Evolutionary conservation across 2,888 invertebrate genomes (phyloP), one percentile per base, ranked within the genome.

Genomic region (Plemyria rubiginata): DNA sequence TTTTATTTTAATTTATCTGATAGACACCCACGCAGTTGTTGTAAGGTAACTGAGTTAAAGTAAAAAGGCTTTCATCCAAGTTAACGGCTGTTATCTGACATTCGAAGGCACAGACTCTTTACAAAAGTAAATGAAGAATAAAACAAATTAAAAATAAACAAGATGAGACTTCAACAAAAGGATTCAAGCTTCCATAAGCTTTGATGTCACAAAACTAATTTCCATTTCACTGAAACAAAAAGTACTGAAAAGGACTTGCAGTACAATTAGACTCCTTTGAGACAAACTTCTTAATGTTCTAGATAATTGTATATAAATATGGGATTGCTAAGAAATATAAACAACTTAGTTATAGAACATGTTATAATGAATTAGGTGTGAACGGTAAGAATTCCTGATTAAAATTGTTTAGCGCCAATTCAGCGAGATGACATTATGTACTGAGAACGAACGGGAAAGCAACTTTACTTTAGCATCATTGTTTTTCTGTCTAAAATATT

Each of bases 201-300:
- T 63, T 59, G 63, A 59, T 63, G 55, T 64, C 63, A 48, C 54
- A 49, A 52, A 64, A 56, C 51, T 55, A 55, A 63, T 63, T 64
- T 60, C 55, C 55, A 64, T 64, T 56, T 62, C 12, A 45, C 45
- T 54, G 45, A 50, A 54, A 59, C 62, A 32, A 49, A 60, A 58
- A 45, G 45, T 40, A 51, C 50, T 54, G 32, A 58, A 54, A 58
- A 40, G 22, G 60, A 54, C 49, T 46, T 54, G 54, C 60, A 54
- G 52, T 43, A 56, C 63, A 63, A 63, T 63, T 63, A 59, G 43
- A 43, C 36, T 60, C 59, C 53, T 64, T 56, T 64, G 60, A 64
- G 60, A 64, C 63, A 48, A 56, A 64, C 43, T 64, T 64, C 63
- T 60, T 64, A 60, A 64, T 49, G 63, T 28, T 56, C 60, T 53